phyloP scores from a whole-genome alignment of 2,888 invertebrate species.

The Trissonchulus latispiculum region DNA sequence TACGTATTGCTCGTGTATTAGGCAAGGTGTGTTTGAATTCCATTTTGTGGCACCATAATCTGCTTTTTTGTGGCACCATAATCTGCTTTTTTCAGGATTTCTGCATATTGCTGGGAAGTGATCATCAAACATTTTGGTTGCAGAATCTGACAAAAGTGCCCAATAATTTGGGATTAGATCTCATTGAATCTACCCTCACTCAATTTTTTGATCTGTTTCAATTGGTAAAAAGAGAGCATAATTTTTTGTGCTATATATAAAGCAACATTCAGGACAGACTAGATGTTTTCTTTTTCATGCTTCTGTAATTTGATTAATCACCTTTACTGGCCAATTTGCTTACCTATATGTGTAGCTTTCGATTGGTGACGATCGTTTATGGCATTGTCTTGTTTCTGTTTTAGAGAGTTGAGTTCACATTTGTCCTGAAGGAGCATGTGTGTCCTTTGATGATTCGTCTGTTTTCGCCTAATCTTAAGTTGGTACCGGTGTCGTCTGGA shows the following conservation, averaged over 20 bases:
- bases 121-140: slow-evolving; percentile 89
- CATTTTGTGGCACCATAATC: too few relatives aligned
- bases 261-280: too few relatives aligned
- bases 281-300: too few relatives aligned
- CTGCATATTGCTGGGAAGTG: slow-evolving; percentile 78
- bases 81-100: slow-evolving; percentile 66
- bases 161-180: slow-evolving; percentile 85
- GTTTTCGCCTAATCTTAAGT: slow-evolving; percentile 94
- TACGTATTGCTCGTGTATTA: too few relatives aligned
- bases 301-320: too few relatives aligned
- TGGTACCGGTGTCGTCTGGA: slow-evolving; percentile 19
- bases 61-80: slow-evolving; percentile 21
- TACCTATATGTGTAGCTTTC: too few relatives aligned
- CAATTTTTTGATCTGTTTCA: slow-evolving; percentile 49
- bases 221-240: slow-evolving; percentile 40
- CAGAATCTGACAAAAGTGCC: slow-evolving; percentile 94
- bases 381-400: too few relatives aligned
- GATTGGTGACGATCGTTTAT: too few relatives aligned
- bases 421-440: slow-evolving; percentile 85
- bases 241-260: too few relatives aligned
- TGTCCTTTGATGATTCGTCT: slow-evolving; percentile 95
- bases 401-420: slow-evolving; percentile 87
- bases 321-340: too few relatives aligned
- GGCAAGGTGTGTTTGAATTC: too few relatives aligned
- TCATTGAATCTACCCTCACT: slow-evolving; percentile 81